Conservation (phyloP, 2,797 vertebrate species). For the Lacerta agilis region DNA sequence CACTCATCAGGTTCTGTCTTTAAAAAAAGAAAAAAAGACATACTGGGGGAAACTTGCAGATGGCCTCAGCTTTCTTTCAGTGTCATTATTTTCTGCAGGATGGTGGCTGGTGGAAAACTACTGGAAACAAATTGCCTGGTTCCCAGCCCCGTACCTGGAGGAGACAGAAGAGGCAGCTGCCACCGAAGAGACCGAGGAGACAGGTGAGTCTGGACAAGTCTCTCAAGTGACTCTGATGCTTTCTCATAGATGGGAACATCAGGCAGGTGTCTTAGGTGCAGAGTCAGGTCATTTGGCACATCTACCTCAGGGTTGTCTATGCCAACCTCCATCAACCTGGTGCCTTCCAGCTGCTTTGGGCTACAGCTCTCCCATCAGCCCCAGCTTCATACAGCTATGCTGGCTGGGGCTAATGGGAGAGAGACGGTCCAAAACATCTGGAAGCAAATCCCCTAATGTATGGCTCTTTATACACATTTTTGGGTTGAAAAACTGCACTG, state of each 20-base stretch:
- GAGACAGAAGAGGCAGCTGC: constrained; percentile 55
- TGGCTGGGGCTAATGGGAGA: background rate
- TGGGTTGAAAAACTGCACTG: too few relatives aligned
- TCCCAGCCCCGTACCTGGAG: constrained; percentile 90
- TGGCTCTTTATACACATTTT: too few relatives aligned
- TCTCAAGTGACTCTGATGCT: background rate
- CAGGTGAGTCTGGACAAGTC: constrained; percentile 67
- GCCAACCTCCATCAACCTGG: too few relatives aligned
- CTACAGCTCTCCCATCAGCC: background rate
- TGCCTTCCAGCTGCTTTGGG: background rate
- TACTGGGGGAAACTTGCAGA: too few relatives aligned
- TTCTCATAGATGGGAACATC: background rate
- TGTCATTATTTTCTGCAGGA: constrained; percentile 73
- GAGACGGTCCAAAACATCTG: background rate
- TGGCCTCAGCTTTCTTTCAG: rapidly evolving
- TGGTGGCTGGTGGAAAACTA: constrained; percentile 96
- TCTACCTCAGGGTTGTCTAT: background rate
- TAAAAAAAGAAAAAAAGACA: background rate
- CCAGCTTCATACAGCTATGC: background rate
- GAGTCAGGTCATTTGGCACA: background rate
- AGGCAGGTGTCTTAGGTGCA: background rate
- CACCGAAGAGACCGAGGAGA: constrained; percentile 11
- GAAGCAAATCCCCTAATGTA: background rate
- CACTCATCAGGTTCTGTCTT: background rate
- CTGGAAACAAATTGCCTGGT: constrained; percentile 87